Conservation (phyloP, 2,797 vertebrate genomes). For the Tenualosa ilisha region DNA sequence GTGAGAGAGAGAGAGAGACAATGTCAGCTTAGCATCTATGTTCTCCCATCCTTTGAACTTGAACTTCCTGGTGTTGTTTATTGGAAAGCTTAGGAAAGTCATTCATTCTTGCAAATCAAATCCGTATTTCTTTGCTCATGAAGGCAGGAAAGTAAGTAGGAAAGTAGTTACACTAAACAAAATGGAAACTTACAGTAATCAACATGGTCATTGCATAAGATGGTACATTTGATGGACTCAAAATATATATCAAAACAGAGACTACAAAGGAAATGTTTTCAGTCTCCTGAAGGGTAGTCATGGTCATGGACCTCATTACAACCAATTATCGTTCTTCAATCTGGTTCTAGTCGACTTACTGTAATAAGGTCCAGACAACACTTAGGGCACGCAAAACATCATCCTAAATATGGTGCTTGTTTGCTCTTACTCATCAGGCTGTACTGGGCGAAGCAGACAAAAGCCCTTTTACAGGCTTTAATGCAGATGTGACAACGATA, state of each 20-base stretch:
- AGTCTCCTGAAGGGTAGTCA: not conserved
- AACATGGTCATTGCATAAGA: not conserved
- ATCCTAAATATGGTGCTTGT: not conserved
- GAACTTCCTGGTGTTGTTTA: too few relatives aligned
- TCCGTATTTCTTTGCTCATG: not conserved
- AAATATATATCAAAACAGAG: not conserved
- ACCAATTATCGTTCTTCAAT: slow-evolving; percentile 82
- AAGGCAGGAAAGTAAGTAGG: not conserved
- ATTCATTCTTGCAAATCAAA: not conserved
- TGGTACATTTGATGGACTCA: not conserved
- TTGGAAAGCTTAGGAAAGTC: not conserved
- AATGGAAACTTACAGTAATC: not conserved
- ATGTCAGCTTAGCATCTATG: too few relatives aligned
- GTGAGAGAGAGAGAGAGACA: too few relatives aligned
- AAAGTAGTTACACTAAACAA: not conserved
- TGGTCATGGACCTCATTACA: slow-evolving; percentile 54
- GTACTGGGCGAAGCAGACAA: not conserved
- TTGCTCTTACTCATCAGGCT: not conserved
- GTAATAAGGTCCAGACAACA: slow-evolving; percentile 75
- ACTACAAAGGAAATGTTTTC: not conserved
- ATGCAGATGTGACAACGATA: not conserved
- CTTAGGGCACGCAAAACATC: slow-evolving; percentile 64
- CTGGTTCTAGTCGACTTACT: slow-evolving; percentile 52
- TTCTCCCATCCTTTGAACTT: too few relatives aligned
- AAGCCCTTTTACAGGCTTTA: not conserved